These are phyloP conservation scores for Heliconius ismenius DNA, from an alignment of 2,888 invertebrate genomes.

Conservation along the genomic window DNA sequence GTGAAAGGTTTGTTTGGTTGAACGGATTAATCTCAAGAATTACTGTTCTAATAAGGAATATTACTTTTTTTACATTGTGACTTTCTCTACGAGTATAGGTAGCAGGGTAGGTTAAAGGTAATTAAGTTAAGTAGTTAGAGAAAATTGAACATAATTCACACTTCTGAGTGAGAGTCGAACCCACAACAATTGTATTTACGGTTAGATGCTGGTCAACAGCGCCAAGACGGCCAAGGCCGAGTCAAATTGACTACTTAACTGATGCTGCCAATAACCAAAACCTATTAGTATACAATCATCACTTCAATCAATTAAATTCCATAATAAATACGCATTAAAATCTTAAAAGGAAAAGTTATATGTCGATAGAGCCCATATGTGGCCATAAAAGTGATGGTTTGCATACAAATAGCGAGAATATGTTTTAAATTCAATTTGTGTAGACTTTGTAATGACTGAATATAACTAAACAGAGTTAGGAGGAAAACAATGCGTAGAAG, in stretches of 20 bases:
- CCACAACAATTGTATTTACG: too few relatives aligned
- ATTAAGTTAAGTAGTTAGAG: too few relatives aligned
- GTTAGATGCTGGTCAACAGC: too few relatives aligned
- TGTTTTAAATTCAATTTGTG: conserved; percentile 38
- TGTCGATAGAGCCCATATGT: neutral
- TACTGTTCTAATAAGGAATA: too few relatives aligned
- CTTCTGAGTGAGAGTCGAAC: too few relatives aligned
- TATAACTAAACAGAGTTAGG: conserved; percentile 21
- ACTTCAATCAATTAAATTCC: conserved; percentile 12
- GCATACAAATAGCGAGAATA: conserved; percentile 38
- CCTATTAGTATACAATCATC: neutral
- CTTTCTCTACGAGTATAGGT: too few relatives aligned
- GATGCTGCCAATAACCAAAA: neutral
- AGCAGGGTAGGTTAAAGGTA: too few relatives aligned
- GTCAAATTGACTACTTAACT: neutral
- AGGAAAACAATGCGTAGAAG: neutral
- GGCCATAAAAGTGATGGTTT: neutral
- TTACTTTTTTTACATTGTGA: too few relatives aligned
- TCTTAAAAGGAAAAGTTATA: conserved; percentile 15
- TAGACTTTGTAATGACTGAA: conserved; percentile 29
- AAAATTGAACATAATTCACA: too few relatives aligned
- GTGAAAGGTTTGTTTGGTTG: too few relatives aligned
- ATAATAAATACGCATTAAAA: conserved; percentile 9
- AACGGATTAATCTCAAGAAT: too few relatives aligned
- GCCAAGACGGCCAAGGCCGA: neutral